Percentiles rank a stretch among this genome's conserved stretches.
phyloP scores from a whole-genome alignment of 2,888 invertebrate genomes.

The Nymphalis urticae region DNA sequence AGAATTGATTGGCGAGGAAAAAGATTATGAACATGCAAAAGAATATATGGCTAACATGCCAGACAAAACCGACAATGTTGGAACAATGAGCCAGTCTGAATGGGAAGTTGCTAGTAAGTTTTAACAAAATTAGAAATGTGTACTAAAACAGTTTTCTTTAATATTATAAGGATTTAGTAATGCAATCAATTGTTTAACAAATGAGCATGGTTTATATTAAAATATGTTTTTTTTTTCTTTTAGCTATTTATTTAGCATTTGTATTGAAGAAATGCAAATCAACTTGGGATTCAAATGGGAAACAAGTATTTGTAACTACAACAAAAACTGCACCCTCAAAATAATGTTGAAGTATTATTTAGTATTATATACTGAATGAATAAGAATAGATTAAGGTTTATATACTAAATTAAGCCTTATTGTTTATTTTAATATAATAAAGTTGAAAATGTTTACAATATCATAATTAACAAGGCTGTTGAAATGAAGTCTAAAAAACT shows the following conservation, averaged over 20 bases:
- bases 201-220: not conserved
- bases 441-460: conserved; percentile 9
- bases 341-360: conserved; percentile 8
- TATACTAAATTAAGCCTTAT: conserved; percentile 1
- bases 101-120: conserved; percentile 96
- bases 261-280: conserved; percentile 88
- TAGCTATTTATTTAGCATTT: conserved; percentile 89
- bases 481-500: not conserved
- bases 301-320: conserved; percentile 57
- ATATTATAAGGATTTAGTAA: not conserved
- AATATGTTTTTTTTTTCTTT: conserved; percentile 50
- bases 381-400: not conserved
- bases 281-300: conserved; percentile 82
- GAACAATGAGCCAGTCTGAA: conserved; percentile 93
- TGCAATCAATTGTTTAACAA: too few relatives aligned
- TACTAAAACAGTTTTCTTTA: not conserved
- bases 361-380: not conserved
- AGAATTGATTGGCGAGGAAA: conserved; percentile 80
- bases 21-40: conserved; percentile 88
- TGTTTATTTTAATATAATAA: not conserved
- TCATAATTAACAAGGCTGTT: conserved; percentile 5
- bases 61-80: conserved; percentile 77
- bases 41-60: conserved; percentile 75
- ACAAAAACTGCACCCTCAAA: conserved; percentile 21
- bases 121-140: not conserved